Base-by-base conservation (phyloP, 2,888 invertebrate genomes). In the Gari tellinella region DNA sequence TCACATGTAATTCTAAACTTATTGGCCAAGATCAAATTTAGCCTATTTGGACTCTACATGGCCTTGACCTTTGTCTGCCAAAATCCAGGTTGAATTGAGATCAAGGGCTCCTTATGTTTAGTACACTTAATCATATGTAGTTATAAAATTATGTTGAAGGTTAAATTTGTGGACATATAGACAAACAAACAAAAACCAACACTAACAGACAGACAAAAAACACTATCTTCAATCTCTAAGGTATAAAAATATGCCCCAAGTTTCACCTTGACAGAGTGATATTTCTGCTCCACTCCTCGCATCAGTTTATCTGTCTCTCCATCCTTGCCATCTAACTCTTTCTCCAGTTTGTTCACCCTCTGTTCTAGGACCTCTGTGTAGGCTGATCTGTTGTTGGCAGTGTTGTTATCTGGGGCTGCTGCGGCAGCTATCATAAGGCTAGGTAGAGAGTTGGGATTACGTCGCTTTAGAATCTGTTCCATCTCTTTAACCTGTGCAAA, bases 401-500 rank as follows among this genome's bases (percentile, higher is more conserved):
- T 82, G 14, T 82, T 62, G 49, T 82, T 83, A 26, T 82, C 85
- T 1, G 83, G 79, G 1, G 82, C 83, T 1, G 83, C 80, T 7
- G 88, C 86, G 0, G 90, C 91, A 14, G 90, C 89, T 87, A 91
- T 89, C 83, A 91, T 90, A 66, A 91, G 67, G 1, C 89, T 86
- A 0, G 90, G 90, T 12, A 91, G 72, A 1, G 91, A 90, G 75
- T 91, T 91, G 1, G 91, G 91, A 65, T 91, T 84, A 5, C 91
- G 85, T 26, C 88, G 83, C 40, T 86, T 80, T 14, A 91, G 76
- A 5, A 91, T 90, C 49, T 84, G 83, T 64, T 91, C 91, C 90
- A 91, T 89, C 60, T 91, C 91, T 65, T 89, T 89, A 41, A 91
- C 89, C 90, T 90, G 51, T 1, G n/a, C n/a, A n/a, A n/a, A n/a